These are phyloP conservation scores for Malurus leucopterus DNA, from an alignment of 2,797 vertebrate species.

Conservation along the genomic window DNA sequence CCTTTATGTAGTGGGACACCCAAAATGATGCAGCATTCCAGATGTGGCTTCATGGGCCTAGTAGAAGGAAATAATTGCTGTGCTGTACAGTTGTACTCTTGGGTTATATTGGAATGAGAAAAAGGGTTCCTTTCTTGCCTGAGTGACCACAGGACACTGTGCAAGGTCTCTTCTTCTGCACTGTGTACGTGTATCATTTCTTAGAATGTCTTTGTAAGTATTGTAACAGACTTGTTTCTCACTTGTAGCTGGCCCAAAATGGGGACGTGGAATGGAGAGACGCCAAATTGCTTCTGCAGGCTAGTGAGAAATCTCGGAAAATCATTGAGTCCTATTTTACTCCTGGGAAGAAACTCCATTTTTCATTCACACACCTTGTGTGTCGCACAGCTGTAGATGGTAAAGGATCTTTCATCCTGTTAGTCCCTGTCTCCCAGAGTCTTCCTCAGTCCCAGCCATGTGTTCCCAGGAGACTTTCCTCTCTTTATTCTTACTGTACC, in stretches of 20 bases:
- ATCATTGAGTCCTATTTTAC: slow-evolving; percentile 91
- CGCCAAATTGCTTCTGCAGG: slow-evolving; percentile 82
- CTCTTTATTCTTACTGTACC: neutral
- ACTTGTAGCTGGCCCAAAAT: slow-evolving; percentile 81
- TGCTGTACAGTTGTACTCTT: neutral
- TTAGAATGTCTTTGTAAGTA: neutral
- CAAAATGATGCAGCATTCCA: neutral
- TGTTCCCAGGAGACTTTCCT: neutral
- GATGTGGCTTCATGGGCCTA: neutral
- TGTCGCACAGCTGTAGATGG: slow-evolving; percentile 88
- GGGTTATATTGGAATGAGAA: neutral
- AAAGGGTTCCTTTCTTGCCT: neutral
- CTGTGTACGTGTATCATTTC: neutral
- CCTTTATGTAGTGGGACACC: neutral
- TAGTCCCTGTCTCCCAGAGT: neutral
- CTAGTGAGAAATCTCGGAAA: slow-evolving; percentile 81
- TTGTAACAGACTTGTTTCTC: slow-evolving; percentile 18
- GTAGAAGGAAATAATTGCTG: neutral
- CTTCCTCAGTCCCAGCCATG: neutral
- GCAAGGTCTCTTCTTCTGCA: neutral
- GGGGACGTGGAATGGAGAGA: slow-evolving; percentile 82
- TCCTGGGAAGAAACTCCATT: slow-evolving; percentile 81
- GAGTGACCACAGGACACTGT: neutral
- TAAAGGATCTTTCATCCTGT: slow-evolving; percentile 49
- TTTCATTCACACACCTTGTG: slow-evolving; percentile 92